Evolutionary conservation across 2,888 invertebrate genomes (phyloP), one percentile per base, ranked within the genome.

Genomic region (Caenorhabditis sulstoni): DNA sequence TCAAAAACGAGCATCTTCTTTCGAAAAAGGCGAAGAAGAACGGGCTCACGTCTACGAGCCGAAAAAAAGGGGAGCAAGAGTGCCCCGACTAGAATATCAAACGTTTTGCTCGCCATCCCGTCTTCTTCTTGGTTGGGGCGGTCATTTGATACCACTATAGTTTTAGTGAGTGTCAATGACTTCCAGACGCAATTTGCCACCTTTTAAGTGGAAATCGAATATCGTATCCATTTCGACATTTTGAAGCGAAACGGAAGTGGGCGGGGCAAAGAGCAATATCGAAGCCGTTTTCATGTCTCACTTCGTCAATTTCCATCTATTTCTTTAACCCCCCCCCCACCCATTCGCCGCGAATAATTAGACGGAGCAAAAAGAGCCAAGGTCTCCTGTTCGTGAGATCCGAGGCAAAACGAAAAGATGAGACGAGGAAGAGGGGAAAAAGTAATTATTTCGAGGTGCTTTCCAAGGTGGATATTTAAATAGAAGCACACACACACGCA

Each of bases 371-470:
- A 37, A 37, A 50, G 50, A 29, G 49, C 41, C 41, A 22, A 44
- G 23, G 14, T 23, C 16, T 41, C 20, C 47, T 14, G 58, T 67
- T 59, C 68, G 37, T 5, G 22, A 52, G 52, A 59, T 37, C 47
- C 64, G 20, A 18, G 23, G 53, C 16, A 23, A 14, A 35, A 16
- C 18, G 50, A 41, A 22, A 55, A 45, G 14, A 50, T 7, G 29
- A 29, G 29, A n/a, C n/a, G n/a, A n/a, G n/a, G n/a, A n/a, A n/a
- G n/a, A 64, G 29, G 22, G 49, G 14, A 41, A 58, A 64, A 67
- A 55, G 55, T 75, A 75, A 75, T 75, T 75, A 75, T 67, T 61
- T 67, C 55, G 61, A 73, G 58, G 49, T 45, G 29, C 57, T 64
- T n/a, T 62, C 16, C n/a, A 41, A n/a, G 4, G 11, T 23, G 16